Evolutionary conservation across 2,888 invertebrate genomes (phyloP), one percentile per base, ranked within the genome.

Genomic region (Anticlea derivata): DNA sequence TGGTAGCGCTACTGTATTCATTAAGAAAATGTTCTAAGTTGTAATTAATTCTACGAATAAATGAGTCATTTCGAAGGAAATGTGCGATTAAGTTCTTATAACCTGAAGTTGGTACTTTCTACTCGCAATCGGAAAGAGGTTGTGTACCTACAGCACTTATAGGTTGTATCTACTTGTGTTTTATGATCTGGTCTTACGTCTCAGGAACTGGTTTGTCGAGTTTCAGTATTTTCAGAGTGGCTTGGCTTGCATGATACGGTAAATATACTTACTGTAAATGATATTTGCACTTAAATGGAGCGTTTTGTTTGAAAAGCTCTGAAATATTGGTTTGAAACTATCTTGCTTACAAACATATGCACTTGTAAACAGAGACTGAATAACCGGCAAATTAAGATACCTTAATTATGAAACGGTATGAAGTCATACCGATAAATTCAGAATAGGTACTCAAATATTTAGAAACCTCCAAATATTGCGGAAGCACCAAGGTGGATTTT

Each of bases 131-230:
- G 6, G 6, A 39, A 7, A 8, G 13, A n/a, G 29, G 22, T 30
- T 22, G n/a, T 27, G 8, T 20, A 33, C n/a, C n/a, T 17, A 22
- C 34, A 10, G 6, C 8, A 5, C 11, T 11, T 12, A 30, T 33
- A 13, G 5, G 34, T 5, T 5, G 5, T 26, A 33, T 7, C 1
- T 17, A 38, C 27, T n/a, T 24, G 6, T 22, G 22, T 37, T 45
- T 45, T 45, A 37, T 37, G 29, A 37, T 37, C 12, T 30, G 7
- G 43, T 7, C 22, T 23, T 38, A 11, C 22, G 22, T 27, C 48
- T 34, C 10, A 10, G 8, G 6, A 48, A 48, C 47, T 27, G 39
- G 47, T 48, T 40, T 20, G 11, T n/a, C 40, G n/a, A 22, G 39
- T 27, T 48, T 33, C 10, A 10, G 8, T 23, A n/a, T 17, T 13